phyloP scores from a whole-genome alignment of 2,113 vertebrate species.

The Seriola rivoliana region DNA sequence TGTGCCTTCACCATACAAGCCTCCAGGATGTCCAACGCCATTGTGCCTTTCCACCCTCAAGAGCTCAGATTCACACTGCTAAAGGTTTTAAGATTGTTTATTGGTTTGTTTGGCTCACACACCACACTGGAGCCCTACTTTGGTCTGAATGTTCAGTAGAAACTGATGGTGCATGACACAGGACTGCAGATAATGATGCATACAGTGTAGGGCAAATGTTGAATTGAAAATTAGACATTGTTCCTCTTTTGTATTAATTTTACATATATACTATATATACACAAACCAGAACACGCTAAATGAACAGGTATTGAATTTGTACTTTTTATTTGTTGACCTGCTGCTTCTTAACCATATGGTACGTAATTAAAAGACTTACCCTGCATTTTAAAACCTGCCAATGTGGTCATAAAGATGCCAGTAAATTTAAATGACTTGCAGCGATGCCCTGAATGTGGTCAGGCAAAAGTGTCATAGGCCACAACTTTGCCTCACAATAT shows the following conservation, averaged over 20 bases:
- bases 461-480: background rate
- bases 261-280: background rate
- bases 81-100: slow-evolving; percentile 1
- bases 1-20: background rate
- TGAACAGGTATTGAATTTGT: background rate
- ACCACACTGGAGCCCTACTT: slow-evolving; percentile 13
- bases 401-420: background rate
- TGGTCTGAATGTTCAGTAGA: slow-evolving; percentile 13
- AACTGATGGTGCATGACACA: slow-evolving; percentile 31
- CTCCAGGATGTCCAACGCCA: background rate
- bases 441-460: background rate
- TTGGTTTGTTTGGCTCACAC: slow-evolving; percentile 20
- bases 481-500: background rate
- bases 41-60: background rate
- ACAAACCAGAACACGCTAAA: too few relatives aligned
- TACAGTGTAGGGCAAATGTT: background rate
- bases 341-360: slow-evolving; percentile 10
- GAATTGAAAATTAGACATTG: background rate
- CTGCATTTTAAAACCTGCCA: slow-evolving; percentile 10
- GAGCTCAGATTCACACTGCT: slow-evolving; percentile 5
- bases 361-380: background rate
- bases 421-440: background rate
- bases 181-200: slow-evolving; percentile 25
- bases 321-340: background rate
- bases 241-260: background rate